These are phyloP conservation scores for Chlorodrepanis virens DNA, from an alignment of 2,113 vertebrate species.

Conservation along the genomic window DNA sequence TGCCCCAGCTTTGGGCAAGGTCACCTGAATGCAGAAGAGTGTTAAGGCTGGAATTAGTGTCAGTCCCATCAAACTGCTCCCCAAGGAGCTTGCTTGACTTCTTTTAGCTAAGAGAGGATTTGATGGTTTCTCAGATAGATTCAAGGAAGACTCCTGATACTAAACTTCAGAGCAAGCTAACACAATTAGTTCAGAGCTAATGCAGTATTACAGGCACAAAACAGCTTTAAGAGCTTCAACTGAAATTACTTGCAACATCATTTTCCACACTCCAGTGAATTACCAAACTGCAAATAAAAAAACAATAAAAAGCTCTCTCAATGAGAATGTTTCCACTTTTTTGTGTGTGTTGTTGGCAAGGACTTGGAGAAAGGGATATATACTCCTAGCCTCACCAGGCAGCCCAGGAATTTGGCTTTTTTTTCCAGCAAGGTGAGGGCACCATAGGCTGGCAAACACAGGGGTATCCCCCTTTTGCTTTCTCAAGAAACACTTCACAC, in stretches of 20 bases:
- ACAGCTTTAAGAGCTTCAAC: background rate
- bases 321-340: background rate
- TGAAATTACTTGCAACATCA: background rate
- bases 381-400: background rate
- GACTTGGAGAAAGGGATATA: background rate
- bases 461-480: background rate
- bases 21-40: background rate
- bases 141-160: background rate
- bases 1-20: background rate
- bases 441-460: background rate
- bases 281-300: background rate
- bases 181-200: background rate
- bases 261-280: background rate
- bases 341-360: background rate
- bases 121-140: constrained; percentile 6
- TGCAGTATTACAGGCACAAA: background rate
- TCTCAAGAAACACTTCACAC: background rate
- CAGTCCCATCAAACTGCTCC: background rate
- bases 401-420: background rate
- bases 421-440: background rate
- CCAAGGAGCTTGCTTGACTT: background rate
- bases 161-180: background rate
- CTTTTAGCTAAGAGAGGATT: background rate
- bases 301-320: background rate
- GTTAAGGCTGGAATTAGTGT: background rate